Evolutionary conservation across 1,140 invertebrate species (phyloP).

Genomic region (Semibalanus balanoides): DNA sequence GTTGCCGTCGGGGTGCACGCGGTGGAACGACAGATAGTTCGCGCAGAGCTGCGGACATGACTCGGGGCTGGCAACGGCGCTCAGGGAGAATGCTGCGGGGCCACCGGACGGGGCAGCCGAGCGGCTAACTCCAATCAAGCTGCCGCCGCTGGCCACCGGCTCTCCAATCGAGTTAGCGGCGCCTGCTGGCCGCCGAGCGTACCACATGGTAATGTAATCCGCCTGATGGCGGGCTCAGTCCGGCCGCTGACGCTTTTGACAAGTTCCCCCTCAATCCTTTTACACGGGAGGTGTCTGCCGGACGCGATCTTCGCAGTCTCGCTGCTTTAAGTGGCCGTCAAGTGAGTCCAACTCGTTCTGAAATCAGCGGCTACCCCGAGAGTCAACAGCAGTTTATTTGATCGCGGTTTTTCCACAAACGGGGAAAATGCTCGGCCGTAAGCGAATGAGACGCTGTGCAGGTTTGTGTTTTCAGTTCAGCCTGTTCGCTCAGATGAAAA

Average conservation of each 20-base stretch:
- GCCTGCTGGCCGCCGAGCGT: no score
- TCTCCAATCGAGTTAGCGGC: not conserved
- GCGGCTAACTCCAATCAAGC: not conserved
- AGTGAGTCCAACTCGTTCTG: not conserved
- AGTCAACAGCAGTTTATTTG: not conserved
- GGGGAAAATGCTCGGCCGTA: not conserved
- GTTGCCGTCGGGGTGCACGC: no score
- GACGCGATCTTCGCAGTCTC: not conserved
- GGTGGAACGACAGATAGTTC: no score
- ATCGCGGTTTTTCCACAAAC: not conserved
- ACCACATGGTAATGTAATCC: not conserved
- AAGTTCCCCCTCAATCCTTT: not conserved
- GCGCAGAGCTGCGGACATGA: no score
- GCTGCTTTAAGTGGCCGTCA: not conserved
- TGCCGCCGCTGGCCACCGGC: no score
- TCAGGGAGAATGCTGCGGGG: no score
- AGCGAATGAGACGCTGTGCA: not conserved
- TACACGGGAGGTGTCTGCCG: not conserved
- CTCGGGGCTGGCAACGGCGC: no score
- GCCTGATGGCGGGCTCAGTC: not conserved
- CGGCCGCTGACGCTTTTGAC: not conserved
- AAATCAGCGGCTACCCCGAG: not conserved
- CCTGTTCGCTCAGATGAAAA: no score
- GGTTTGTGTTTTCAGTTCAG: not conserved
- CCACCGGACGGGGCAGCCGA: not conserved